Base-by-base conservation (phyloP, 2,113 vertebrate genomes). In the Ellobius talpinus region DNA sequence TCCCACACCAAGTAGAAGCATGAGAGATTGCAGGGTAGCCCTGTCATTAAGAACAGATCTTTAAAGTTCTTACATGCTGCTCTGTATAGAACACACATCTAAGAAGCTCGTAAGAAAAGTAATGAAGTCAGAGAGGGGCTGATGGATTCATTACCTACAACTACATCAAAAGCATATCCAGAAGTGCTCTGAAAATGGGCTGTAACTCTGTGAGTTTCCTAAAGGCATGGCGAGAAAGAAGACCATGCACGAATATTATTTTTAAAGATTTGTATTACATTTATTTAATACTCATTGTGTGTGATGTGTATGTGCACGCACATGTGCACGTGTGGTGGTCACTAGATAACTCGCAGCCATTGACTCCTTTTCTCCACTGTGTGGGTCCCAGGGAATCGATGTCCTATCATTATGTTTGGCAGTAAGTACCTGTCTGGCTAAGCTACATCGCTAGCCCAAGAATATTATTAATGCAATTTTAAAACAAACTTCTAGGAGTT, bases 181-280 rank as follows among this genome's bases (percentile, higher is more conserved):
- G 77, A 70, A 79, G 52, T 10, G 42, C 88, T 65, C 39, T 96
- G 63, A 72, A 91, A 73, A 65, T n/a, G 23, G 39, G 5, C 45
- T 87, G 7, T 78, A 47, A 82, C 66, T 93, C 85, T 66, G 91
- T 31, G 58, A 87, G 66, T 89, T 93, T 91, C n/a, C 88, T 63
- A 89, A 66, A 16, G 7, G 68, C 63, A 92, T 76, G 79, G n/a
- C 89, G 39, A 85, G 26, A 4, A 87, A 78, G 26, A 66, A 77
- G 78, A 90, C 87, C 23, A 9, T 68, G 3, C 58, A 82, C 84
- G 45, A 86, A 82, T 87, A 29, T 72, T 33, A 68, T 85, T 85
- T 84, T 39, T 63, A 84, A 42, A 39, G 24, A 61, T 55, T 29
- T 63, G 63, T 31, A 77, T 47, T 29, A 19, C 13, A 42, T 42